phyloP scores from a whole-genome alignment of 2,797 vertebrate genomes.

The Scolopax bukidnonensis region DNA sequence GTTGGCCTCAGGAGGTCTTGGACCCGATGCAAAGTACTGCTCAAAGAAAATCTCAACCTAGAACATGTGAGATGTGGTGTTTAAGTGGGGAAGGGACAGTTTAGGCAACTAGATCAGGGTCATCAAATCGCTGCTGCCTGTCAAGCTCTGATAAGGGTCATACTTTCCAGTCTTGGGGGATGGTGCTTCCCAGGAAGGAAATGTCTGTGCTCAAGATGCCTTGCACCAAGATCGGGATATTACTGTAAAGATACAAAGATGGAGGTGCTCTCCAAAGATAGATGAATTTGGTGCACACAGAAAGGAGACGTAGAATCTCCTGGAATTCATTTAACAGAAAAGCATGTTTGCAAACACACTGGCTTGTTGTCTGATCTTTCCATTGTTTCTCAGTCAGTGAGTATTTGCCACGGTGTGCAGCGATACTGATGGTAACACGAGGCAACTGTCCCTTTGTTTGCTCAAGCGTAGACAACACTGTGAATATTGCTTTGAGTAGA shows the following conservation, averaged over 20 bases:
- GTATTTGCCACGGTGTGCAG: rapidly evolving
- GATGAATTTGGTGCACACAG: background rate
- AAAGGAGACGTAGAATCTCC: background rate
- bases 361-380: background rate
- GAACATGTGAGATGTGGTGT: background rate
- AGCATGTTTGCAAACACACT: background rate
- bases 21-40: background rate
- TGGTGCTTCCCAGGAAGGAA: background rate
- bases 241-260: background rate
- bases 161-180: background rate
- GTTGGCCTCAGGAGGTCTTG: background rate
- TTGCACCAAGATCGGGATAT: background rate
- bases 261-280: background rate
- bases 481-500: background rate
- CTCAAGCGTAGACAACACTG: background rate
- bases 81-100: background rate
- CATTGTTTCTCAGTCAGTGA: background rate
- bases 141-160: background rate
- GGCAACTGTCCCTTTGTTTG: background rate
- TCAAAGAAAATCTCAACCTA: background rate
- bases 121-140: background rate
- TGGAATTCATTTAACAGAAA: background rate
- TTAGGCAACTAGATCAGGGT: background rate
- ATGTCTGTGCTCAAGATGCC: background rate
- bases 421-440: background rate